phyloP scores from a whole-genome alignment of 2,888 invertebrate genomes.

The Sminthurinus aureus region DNA sequence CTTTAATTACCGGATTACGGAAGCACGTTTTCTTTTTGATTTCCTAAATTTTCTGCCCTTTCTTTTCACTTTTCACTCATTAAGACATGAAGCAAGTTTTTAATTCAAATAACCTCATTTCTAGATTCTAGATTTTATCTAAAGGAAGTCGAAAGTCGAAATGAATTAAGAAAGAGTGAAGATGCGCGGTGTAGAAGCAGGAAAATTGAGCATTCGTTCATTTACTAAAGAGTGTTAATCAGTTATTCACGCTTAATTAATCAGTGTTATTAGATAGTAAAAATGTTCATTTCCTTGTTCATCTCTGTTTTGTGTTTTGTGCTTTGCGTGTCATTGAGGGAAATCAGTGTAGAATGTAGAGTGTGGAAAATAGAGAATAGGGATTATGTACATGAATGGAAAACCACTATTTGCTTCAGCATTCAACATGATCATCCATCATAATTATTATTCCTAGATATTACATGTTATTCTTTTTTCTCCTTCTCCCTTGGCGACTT shows the following conservation, averaged over 20 bases:
- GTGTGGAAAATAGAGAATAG: background rate
- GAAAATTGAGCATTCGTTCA: background rate
- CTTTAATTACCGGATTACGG: constrained; percentile 5
- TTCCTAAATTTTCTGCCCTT: background rate
- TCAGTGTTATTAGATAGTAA: background rate
- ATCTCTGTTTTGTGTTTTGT: background rate
- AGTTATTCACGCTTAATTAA: background rate
- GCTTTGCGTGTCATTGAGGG: background rate
- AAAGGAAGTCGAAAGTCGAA: background rate
- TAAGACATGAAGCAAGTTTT: background rate
- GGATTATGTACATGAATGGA: background rate
- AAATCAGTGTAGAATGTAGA: background rate
- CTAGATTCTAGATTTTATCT: background rate
- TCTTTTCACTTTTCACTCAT: background rate
- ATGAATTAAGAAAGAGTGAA: background rate
- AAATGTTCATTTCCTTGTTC: constrained; percentile 12
- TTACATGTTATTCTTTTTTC: background rate
- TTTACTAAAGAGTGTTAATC: background rate
- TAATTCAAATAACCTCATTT: background rate
- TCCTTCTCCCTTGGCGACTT: background rate
- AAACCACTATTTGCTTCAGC: background rate
- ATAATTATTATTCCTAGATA: background rate
- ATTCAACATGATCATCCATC: no score
- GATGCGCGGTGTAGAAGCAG: background rate
- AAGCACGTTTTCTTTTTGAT: constrained; percentile 6